phyloP scores from a whole-genome alignment of 2,113 vertebrate genomes.

The Scomber colias region DNA sequence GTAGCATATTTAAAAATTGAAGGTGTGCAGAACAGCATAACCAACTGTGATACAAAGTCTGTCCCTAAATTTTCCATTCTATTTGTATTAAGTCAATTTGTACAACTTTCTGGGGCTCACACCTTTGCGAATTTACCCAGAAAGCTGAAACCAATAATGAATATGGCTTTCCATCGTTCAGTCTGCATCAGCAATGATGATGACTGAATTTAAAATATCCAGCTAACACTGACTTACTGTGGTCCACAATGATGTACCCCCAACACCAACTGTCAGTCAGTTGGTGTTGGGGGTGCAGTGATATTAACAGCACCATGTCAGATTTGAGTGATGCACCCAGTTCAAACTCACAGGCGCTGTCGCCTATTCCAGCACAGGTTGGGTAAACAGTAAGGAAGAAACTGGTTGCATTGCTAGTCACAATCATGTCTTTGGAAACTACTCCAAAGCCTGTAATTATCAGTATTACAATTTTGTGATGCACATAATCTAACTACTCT shows the following conservation, averaged over 20 bases:
- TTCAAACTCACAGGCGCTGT: neutral
- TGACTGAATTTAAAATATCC: no score
- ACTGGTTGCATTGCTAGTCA: fast-evolving
- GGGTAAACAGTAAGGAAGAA: neutral
- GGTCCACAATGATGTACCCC: neutral
- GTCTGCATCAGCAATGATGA: no score
- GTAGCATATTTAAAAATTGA: neutral
- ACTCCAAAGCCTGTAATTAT: no score
- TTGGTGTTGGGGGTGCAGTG: neutral
- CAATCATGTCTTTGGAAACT: neutral
- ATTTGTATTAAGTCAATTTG: no score
- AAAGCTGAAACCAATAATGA: no score
- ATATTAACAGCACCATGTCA: neutral
- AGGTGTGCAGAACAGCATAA: neutral
- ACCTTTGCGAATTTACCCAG: no score
- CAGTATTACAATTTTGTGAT: neutral
- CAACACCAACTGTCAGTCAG: no score
- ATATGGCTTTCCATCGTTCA: no score
- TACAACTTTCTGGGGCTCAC: no score
- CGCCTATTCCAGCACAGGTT: neutral
- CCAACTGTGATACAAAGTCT: neutral
- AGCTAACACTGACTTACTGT: neutral
- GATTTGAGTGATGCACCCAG: neutral
- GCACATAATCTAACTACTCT: slow-evolving; percentile 18
- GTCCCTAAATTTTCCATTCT: no score